Evolutionary conservation across 1,140 invertebrate genomes (phyloP).

Genomic region (Chionoecetes opilio): DNA sequence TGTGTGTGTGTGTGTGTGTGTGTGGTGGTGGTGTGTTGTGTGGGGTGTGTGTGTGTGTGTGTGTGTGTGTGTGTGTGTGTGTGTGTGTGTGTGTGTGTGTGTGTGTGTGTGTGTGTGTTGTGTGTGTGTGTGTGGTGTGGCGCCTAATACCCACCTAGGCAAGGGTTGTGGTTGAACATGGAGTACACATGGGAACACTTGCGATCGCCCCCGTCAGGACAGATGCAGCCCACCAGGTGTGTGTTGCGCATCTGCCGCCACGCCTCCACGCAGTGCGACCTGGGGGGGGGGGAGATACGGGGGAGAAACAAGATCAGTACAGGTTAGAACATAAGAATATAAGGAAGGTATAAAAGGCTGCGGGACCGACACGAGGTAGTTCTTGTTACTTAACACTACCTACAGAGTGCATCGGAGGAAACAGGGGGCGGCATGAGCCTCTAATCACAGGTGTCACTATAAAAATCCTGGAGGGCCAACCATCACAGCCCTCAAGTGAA

Average conservation of each 20-base stretch:
- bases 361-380: no score
- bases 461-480: no score
- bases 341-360: no score
- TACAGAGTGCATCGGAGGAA: no score
- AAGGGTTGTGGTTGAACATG: slow-evolving; percentile 72
- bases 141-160: slow-evolving; percentile 56
- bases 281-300: neutral
- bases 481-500: no score
- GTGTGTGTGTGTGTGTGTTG: slow-evolving; percentile 20
- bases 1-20: no score
- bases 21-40: no score
- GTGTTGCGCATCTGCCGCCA: slow-evolving; percentile 72
- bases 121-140: slow-evolving; percentile 29
- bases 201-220: slow-evolving; percentile 61
- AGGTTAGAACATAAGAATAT: no score
- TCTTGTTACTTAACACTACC: no score
- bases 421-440: no score
- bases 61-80: slow-evolving; percentile 48
- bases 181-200: slow-evolving; percentile 63
- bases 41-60: slow-evolving; percentile 39
- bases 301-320: neutral
- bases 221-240: slow-evolving; percentile 76
- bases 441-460: no score
- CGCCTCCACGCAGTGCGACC: slow-evolving; percentile 70
- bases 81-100: slow-evolving; percentile 48